Conservation (phyloP, 2,797 vertebrate genomes). For the Anabacerthia variegaticeps region DNA sequence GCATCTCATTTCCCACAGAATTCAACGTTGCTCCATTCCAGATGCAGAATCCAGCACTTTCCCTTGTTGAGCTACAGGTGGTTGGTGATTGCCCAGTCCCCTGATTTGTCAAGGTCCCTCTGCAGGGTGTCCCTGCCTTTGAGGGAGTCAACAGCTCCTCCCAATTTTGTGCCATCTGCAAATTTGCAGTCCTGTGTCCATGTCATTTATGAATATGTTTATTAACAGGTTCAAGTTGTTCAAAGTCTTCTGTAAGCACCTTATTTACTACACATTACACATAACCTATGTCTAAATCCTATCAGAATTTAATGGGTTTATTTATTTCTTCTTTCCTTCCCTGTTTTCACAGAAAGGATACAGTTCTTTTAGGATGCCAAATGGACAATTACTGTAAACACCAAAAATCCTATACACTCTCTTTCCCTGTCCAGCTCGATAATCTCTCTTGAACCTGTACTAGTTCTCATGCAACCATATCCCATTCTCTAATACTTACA, state of each 20-base stretch:
- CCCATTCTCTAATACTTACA: background rate
- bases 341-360: background rate
- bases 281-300: background rate
- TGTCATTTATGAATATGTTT: no score
- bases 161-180: no score
- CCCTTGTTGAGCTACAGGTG: no score
- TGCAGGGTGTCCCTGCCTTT: no score
- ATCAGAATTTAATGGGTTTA: background rate
- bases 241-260: background rate
- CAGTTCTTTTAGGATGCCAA: background rate
- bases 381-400: background rate
- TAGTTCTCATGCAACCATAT: background rate
- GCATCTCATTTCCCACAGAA: background rate
- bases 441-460: background rate
- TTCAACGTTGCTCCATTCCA: no score
- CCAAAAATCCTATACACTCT: background rate
- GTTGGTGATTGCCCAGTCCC: no score
- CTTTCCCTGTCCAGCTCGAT: background rate
- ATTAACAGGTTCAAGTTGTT: no score
- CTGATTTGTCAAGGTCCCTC: no score
- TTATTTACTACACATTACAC: background rate
- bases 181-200: no score
- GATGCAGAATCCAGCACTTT: no score
- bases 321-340: background rate
- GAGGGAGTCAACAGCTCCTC: no score